Percentiles rank a stretch among this genome's conserved stretches.
Conservation (phyloP, 2,888 invertebrate genomes). For the Venustoraphidia nigricollis region DNA sequence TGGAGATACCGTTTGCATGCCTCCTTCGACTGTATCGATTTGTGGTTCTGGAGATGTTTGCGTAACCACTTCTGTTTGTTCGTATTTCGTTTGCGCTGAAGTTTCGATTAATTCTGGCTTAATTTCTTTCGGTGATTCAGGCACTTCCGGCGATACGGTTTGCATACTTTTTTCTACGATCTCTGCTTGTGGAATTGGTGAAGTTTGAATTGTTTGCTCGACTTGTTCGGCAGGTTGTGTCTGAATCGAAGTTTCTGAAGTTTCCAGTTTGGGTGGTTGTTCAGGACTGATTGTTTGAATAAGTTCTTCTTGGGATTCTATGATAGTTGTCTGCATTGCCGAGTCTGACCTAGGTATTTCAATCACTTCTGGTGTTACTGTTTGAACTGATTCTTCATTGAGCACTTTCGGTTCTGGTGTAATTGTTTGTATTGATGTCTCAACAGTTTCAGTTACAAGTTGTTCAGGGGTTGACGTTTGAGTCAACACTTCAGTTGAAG, state of each 20-base stretch:
- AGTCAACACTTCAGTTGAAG: slow-evolving; percentile 14
- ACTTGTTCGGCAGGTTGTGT: slow-evolving; percentile 17
- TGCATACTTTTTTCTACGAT: slow-evolving; percentile 21
- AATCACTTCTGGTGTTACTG: slow-evolving; percentile 17
- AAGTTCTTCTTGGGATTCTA: slow-evolving; percentile 21
- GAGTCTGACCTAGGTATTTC: slow-evolving; percentile 19
- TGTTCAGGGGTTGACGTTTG: slow-evolving; percentile 22
- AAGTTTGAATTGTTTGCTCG: slow-evolving; percentile 21
- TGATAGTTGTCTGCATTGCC: slow-evolving; percentile 22
- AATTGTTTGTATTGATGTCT: slow-evolving; percentile 29
- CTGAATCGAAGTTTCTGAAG: slow-evolving; percentile 24
- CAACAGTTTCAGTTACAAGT: slow-evolving; percentile 22
- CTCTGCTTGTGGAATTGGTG: slow-evolving; percentile 12
- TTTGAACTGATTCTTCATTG: slow-evolving; percentile 22
- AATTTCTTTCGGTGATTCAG: slow-evolving; percentile 11
- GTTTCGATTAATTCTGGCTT: not conserved
- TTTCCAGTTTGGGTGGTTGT: slow-evolving; percentile 21
- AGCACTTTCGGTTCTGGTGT: slow-evolving; percentile 21
- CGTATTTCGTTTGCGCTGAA: not conserved
- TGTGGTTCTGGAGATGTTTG: slow-evolving; percentile 10
- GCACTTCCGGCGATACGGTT: slow-evolving; percentile 16
- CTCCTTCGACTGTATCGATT: slow-evolving; percentile 7
- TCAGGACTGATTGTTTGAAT: slow-evolving; percentile 29
- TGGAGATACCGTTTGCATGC: slow-evolving; percentile 3
- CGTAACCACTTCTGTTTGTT: not conserved